Evolutionary conservation across 2,797 vertebrate species (phyloP), one percentile per base, ranked within the genome.

Genomic region (Sphaeramia orbicularis): DNA sequence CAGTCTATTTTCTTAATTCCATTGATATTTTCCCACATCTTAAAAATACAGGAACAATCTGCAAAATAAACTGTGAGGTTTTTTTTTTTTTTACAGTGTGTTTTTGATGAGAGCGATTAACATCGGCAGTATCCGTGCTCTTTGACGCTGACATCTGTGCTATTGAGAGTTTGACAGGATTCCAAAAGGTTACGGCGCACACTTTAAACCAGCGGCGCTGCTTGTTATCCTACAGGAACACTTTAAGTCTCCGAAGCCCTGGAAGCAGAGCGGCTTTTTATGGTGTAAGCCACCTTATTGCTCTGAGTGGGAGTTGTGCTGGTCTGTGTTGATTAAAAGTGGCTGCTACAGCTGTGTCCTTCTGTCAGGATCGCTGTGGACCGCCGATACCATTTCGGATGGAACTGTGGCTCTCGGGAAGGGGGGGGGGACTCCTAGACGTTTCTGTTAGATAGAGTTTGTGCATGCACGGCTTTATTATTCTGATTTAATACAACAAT

Each of bases 401-500:
- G 57, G 50, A 73, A 41, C 66, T 32, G 61, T 47, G 56, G 43
- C 81, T 74, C 61, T 53, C 30, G 13, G 37, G 14, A n/a, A n/a
- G n/a, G n/a, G n/a, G n/a, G n/a, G n/a, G n/a, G n/a, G n/a, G n/a
- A 76, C 64, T 63, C 75, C 76, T 74, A 79, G 87, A 88, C 78
- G 63, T 91, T 88, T 94, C 90, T 80, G 90, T 94, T 93, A 90
- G 86, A 83, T 80, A 60, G 76, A 75, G 74, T 89, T 92, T 92
- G 87, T 87, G 89, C 74, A 82, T 87, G 82, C 83, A 77, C 79
- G 70, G 75, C 86, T 93, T 93, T 92, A 93, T 91, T 93, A 91
- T 92, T 91, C 81, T 90, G 93, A 93, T 94, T 93, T 93, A 92
- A 93, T 91, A 90, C 89, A 92, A 90, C 86, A 84, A 81, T 90